Evolutionary conservation across 2,113 vertebrate genomes (phyloP).

Genomic region (Corythoichthys haematopterus): DNA sequence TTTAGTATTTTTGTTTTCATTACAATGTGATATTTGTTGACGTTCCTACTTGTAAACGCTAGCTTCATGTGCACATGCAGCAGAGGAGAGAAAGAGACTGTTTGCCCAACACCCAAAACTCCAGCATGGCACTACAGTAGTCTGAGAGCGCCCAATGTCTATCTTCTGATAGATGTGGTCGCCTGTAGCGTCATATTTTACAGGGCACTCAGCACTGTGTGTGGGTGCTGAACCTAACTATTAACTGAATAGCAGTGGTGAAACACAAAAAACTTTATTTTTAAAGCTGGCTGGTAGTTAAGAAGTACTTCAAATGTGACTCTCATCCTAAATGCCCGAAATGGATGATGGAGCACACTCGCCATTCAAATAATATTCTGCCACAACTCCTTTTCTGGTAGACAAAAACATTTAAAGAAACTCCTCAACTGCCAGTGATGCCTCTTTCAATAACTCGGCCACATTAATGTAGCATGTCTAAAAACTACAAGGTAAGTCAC

Average conservation of each 20-base stretch:
- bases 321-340: not conserved
- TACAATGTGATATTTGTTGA: not conserved
- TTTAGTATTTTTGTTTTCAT: not conserved
- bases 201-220: constrained; percentile 23
- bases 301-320: not conserved
- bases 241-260: constrained; percentile 18
- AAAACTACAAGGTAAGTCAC: not conserved
- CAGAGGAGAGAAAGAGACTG: constrained; percentile 16
- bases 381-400: not conserved
- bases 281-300: constrained; percentile 1
- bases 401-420: constrained; percentile 5
- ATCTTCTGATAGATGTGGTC: constrained; percentile 47
- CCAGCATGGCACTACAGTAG: constrained; percentile 43
- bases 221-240: constrained; percentile 18
- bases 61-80: not conserved
- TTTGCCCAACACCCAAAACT: constrained; percentile 27
- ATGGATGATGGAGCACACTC: not conserved
- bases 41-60: not conserved
- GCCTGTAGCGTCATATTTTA: constrained; percentile 31
- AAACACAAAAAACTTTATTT: constrained; percentile 18
- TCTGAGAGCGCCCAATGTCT: constrained; percentile 33
- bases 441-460: constrained; percentile 2
- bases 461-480: not conserved
- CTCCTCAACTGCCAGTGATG: not conserved
- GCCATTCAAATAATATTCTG: not conserved